Evolutionary conservation across 2,888 invertebrate species (phyloP).

Genomic region (Malthinus flaveolus): DNA sequence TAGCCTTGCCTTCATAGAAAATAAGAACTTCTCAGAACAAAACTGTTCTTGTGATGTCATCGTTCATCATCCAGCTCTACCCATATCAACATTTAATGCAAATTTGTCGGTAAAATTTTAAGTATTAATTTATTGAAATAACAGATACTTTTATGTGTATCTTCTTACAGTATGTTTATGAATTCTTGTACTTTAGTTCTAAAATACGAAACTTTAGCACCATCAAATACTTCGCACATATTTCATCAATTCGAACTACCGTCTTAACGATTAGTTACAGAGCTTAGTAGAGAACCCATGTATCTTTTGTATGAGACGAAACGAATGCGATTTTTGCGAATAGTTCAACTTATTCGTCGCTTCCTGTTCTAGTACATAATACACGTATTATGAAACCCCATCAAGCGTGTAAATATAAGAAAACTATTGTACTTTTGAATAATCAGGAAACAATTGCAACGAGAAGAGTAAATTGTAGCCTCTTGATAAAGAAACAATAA

Average conservation of each 20-base stretch:
- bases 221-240: slow-evolving; percentile 30
- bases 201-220: too few species aligned
- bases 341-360: slow-evolving; percentile 20
- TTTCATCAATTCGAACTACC: slow-evolving; percentile 40
- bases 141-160: too few species aligned
- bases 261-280: slow-evolving; percentile 41
- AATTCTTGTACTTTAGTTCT: too few species aligned
- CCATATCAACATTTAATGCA: too few species aligned
- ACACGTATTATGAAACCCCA: too few species aligned
- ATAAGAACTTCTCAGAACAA: too few species aligned
- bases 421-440: slow-evolving; percentile 1
- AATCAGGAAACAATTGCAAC: background rate
- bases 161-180: too few species aligned
- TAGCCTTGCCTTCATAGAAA: too few species aligned
- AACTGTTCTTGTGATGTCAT: too few species aligned
- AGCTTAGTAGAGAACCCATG: slow-evolving; percentile 32
- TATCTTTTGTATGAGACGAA: slow-evolving; percentile 26
- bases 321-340: slow-evolving; percentile 17
- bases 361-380: slow-evolving; percentile 14
- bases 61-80: too few species aligned
- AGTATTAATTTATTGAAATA: too few species aligned
- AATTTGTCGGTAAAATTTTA: too few species aligned
- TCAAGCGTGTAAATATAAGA: background rate
- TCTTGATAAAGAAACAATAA: slow-evolving; percentile 2
- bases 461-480: background rate